phyloP scores from a whole-genome alignment of 2,797 vertebrate species.

The Tarsius wallacei region DNA sequence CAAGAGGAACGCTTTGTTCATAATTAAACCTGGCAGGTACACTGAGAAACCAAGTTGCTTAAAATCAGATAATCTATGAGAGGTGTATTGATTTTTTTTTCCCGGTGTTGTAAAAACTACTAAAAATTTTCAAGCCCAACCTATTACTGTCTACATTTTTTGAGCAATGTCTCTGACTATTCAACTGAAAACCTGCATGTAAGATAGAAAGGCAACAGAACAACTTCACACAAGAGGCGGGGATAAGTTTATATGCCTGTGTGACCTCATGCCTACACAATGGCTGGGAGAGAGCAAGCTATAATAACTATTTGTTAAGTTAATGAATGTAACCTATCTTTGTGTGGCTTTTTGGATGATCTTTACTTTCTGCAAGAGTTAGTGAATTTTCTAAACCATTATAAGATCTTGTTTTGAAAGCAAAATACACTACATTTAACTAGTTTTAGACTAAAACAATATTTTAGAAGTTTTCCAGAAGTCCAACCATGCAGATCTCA shows the following conservation, averaged over 20 bases:
- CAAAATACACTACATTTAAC: background rate
- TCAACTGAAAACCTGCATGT: background rate
- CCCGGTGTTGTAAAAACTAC: background rate
- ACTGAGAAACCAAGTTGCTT: constrained; percentile 44
- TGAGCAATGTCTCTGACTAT: background rate
- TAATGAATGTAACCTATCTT: background rate
- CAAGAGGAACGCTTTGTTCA: constrained; percentile 10
- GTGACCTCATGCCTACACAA: background rate
- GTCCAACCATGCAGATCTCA: background rate
- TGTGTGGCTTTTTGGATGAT: background rate
- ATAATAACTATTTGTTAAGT: background rate
- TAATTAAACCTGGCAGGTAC: constrained; percentile 32
- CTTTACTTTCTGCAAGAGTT: background rate
- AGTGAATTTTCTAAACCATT: background rate
- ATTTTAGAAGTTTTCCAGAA: background rate
- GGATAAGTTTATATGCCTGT: background rate
- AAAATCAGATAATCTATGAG: constrained; percentile 68
- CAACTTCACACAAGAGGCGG: background rate
- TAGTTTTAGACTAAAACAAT: background rate
- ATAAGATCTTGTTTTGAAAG: background rate
- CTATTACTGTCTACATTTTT: background rate
- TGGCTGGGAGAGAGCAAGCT: background rate
- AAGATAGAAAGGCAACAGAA: background rate
- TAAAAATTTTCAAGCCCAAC: background rate
- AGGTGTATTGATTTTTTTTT: background rate